A percentile compares a stretch with the other conserved stretches of the same genome.
These are phyloP conservation scores for Meta bourneti DNA, from an alignment of 2,888 invertebrate species.

Conservation along the genomic window DNA sequence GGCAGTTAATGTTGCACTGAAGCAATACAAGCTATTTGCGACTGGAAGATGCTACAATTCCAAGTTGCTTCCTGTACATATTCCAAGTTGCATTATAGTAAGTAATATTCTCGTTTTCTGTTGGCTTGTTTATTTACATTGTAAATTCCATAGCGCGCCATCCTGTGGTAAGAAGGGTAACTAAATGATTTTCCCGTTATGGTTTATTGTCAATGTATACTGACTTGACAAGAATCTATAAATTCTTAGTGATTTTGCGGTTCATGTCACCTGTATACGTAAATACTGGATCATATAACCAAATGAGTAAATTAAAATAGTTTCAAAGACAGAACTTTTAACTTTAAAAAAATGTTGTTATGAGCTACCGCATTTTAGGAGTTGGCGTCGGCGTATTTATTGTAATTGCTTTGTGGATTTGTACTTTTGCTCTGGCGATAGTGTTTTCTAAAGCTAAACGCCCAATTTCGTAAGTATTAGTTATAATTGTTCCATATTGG, in stretches of 20 bases:
- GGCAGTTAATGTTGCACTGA: no score
- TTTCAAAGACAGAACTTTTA: neutral
- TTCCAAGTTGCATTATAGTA: no score
- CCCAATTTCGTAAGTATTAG: constrained; percentile 68
- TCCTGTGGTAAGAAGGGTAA: neutral
- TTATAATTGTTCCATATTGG: neutral
- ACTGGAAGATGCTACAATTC: no score
- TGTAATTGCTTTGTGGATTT: constrained; percentile 53
- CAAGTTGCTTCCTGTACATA: no score
- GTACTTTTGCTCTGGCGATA: constrained; percentile 19
- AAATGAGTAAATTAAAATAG: neutral
- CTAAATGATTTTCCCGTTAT: no score
- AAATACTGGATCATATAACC: neutral
- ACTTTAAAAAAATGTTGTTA: constrained; percentile 4
- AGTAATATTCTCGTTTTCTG: no score
- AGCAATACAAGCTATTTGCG: no score
- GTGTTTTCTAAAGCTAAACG: constrained; percentile 69
- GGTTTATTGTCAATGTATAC: no score
- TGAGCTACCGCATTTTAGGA: constrained; percentile 64
- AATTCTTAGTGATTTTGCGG: neutral
- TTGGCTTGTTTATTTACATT: no score
- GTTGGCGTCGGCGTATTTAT: constrained; percentile 67
- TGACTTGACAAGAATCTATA: no score
- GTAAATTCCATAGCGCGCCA: neutral
- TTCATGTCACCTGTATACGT: neutral